phyloP scores from a whole-genome alignment of 2,113 vertebrate species.

The Ailuropoda melanoleuca region DNA sequence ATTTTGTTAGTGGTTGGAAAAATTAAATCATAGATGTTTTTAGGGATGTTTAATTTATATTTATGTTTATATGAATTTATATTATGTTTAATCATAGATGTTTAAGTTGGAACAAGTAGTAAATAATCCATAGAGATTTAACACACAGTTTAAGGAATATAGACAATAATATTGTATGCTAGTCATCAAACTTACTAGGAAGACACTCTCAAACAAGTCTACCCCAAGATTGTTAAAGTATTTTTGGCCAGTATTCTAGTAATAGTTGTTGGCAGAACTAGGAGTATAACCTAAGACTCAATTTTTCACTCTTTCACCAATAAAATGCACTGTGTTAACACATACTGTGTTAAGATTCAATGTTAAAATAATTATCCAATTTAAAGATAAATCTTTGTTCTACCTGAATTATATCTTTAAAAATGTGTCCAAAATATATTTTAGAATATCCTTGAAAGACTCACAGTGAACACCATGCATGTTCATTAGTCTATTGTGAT shows the following conservation, averaged over 20 bases:
- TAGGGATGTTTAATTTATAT: not conserved
- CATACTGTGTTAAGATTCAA: not conserved
- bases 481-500: not conserved
- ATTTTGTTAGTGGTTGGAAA: not conserved
- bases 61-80: too few relatives aligned
- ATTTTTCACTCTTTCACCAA: not conserved
- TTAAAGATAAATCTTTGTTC: slow-evolving; percentile 15
- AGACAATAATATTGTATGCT: not conserved
- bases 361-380: not conserved
- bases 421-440: not conserved
- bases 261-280: not conserved
- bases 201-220: not conserved
- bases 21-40: not conserved
- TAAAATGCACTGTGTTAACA: not conserved
- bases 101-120: not conserved
- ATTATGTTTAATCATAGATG: not conserved
- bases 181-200: not conserved
- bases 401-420: not conserved
- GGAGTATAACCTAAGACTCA: not conserved
- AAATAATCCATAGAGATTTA: not conserved
- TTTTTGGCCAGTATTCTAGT: not conserved
- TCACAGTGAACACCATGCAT: not conserved
- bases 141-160: not conserved
- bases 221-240: not conserved
- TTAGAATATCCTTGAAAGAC: not conserved